These are phyloP conservation scores for Cheiracanthium punctorium DNA, from an alignment of 2,888 invertebrate species.

Conservation along the genomic window DNA sequence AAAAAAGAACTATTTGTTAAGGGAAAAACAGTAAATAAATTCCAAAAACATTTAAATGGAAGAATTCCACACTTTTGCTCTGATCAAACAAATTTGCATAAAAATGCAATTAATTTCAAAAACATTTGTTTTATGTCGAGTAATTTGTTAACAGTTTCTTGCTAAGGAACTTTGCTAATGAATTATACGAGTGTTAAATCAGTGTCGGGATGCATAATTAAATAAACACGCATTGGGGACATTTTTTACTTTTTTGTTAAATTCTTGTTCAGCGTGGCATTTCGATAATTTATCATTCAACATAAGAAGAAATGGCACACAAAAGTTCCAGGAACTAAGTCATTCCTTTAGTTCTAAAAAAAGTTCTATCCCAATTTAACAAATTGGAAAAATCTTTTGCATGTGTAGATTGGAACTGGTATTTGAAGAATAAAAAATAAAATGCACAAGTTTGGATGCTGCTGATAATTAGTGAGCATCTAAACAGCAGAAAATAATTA, in stretches of 20 bases:
- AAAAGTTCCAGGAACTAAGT: not conserved
- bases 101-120: conserved; percentile 1
- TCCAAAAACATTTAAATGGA: not conserved
- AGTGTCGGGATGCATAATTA: not conserved
- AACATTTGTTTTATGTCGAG: not conserved
- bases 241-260: not conserved
- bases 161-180: not conserved
- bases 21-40: not conserved
- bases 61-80: not conserved
- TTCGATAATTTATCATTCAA: not conserved
- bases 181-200: not conserved
- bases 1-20: too few species aligned
- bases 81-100: not conserved
- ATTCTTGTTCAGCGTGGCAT: not conserved
- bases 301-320: not conserved
- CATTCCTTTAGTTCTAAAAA: not conserved
- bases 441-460: not conserved
- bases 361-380: not conserved
- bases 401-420: not conserved
- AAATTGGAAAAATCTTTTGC: not conserved
- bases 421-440: not conserved
- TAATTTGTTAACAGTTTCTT: not conserved
- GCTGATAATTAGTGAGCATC: too few species aligned
- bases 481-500: too few species aligned
- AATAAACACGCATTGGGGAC: not conserved